These are phyloP conservation scores for Chrysina gloriosa DNA, from an alignment of 2,888 invertebrate genomes.

Conservation along the genomic window DNA sequence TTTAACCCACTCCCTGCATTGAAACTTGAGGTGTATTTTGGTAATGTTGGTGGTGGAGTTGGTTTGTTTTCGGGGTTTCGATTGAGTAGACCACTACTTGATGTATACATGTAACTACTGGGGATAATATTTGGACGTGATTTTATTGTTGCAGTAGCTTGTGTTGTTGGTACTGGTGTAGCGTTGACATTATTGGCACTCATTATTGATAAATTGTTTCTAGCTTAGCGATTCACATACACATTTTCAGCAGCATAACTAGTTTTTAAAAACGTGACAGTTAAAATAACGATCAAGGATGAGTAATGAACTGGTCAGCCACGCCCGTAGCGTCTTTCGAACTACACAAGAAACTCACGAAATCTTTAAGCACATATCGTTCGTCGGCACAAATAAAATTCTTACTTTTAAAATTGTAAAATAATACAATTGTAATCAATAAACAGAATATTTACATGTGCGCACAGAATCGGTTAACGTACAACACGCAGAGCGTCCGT, in stretches of 20 bases:
- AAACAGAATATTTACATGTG: constrained; percentile 43
- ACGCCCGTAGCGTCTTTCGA: constrained; percentile 58
- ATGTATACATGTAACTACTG: constrained; percentile 74
- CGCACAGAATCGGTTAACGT: constrained; percentile 46
- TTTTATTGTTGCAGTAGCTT: constrained; percentile 64
- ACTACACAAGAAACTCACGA: constrained; percentile 25
- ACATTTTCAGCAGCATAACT: constrained; percentile 42
- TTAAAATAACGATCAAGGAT: constrained; percentile 53
- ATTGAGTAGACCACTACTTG: constrained; percentile 72
- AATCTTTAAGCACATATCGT: constrained; percentile 18
- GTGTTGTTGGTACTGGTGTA: constrained; percentile 57
- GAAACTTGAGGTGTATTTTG: constrained; percentile 83
- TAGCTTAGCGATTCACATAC: constrained; percentile 39
- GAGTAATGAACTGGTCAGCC: constrained; percentile 64
- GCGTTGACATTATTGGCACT: constrained; percentile 65
- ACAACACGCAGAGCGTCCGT: constrained; percentile 45
- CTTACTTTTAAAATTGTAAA: not conserved
- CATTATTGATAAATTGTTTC: constrained; percentile 53
- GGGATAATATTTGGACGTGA: constrained; percentile 67
- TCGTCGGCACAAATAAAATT: not conserved
- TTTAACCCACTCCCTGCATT: constrained; percentile 75
- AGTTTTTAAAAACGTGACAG: constrained; percentile 52
- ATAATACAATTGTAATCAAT: constrained; percentile 36
- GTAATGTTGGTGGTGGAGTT: constrained; percentile 82
- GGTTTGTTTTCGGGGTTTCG: constrained; percentile 71